Evolutionary conservation across 2,888 invertebrate genomes (phyloP).

Genomic region (Byasa hedistus): DNA sequence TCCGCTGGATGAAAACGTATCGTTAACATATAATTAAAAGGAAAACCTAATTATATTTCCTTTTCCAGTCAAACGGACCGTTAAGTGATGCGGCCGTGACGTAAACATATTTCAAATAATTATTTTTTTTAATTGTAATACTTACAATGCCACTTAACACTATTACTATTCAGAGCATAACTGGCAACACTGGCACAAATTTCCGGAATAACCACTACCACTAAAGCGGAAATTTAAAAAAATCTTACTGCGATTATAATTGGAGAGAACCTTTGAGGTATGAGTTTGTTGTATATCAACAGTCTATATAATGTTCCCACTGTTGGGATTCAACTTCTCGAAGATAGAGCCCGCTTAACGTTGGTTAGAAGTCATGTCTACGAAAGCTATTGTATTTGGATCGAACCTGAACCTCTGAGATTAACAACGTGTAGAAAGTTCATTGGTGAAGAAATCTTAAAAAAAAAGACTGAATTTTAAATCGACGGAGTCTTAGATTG

Average conservation of each 20-base stretch:
- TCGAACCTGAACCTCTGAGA: no score
- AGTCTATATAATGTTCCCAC: no score
- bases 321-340: no score
- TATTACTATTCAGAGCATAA: conserved; percentile 29
- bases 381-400: no score
- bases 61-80: conserved; percentile 9
- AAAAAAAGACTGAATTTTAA: no score
- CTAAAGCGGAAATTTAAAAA: background rate
- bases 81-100: conserved; percentile 14
- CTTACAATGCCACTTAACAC: conserved; percentile 20
- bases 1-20: background rate
- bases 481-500: no score
- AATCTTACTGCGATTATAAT: background rate
- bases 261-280: no score
- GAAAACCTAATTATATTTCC: conserved; percentile 10
- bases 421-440: no score
- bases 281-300: no score
- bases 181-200: conserved; percentile 11
- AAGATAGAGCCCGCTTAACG: no score
- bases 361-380: no score
- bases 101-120: conserved; percentile 2
- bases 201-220: conserved; percentile 1
- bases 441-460: no score
- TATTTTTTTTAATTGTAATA: conserved; percentile 10
- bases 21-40: background rate